Evolutionary conservation across 2,113 vertebrate species (phyloP), one percentile per base, ranked within the genome.

Genomic region (Semicossyphus pulcher): DNA sequence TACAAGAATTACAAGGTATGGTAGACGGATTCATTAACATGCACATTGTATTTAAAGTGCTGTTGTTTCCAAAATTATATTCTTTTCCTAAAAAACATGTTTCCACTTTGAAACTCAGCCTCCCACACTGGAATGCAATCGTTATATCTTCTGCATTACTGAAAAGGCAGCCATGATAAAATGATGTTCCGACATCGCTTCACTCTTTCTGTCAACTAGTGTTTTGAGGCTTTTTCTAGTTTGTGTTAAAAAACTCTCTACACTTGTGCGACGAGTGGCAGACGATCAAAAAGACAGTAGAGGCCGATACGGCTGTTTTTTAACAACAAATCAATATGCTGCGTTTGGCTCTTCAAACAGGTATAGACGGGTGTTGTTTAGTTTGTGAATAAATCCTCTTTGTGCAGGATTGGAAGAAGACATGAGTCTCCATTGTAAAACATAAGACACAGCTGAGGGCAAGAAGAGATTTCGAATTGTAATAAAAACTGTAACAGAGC

Each of bases 401-500:
- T 15, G 20, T n/a, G 5, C 10, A 36, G 12, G 4, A 37, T 10
- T 39, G 36, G 8, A 18, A 31, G 15, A 52, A 37, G n/a, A 47
- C 39, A 31, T 3, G 18, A 37, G 15, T 42, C 47, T 28, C 4
- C 39, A 20, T 7, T 54, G 20, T 20, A 23, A n/a, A 64, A n/a
- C 28, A 29, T 23, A 37, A 41, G 37, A 39, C 6, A 3, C 37
- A 54, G 61, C 16, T 65, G 58, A 62, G 51, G 37, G 67, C 6
- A 12, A 42, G 1, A 37, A 20, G 58, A 53, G 68, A 49, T 67
- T 51, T 69, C 44, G 18, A 71, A 66, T 14, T 2, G 26, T 37
- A 41, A 32, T 36, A 42, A 59, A 73, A 74, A 80, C 37, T 45
- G 62, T 45, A 53, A 69, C 52, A 34, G 10, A 64, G 49, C 41